Conservation (phyloP, 2,113 vertebrate genomes). For the Noctilio leporinus region DNA sequence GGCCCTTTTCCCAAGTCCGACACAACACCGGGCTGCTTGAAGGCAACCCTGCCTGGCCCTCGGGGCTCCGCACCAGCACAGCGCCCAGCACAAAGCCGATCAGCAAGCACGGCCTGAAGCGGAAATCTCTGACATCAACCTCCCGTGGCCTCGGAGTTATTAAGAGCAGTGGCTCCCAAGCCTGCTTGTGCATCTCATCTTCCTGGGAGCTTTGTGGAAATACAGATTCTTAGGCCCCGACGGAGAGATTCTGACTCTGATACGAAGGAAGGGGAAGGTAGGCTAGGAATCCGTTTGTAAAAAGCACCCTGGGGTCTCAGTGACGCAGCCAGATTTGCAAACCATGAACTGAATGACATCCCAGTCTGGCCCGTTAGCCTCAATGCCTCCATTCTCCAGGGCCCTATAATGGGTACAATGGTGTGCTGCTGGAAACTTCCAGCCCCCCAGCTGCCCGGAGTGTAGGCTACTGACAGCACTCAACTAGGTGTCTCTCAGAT, state of each 20-base stretch:
- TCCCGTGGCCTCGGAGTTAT: neutral
- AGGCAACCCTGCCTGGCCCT: neutral
- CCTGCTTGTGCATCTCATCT: neutral
- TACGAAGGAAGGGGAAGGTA: neutral
- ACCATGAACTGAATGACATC: neutral
- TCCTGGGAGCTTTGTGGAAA: neutral
- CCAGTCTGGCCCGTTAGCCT: neutral
- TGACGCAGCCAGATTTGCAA: neutral
- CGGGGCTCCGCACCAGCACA: neutral
- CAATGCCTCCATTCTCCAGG: neutral
- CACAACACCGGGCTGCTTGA: neutral
- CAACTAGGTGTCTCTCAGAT: neutral
- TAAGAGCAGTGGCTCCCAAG: neutral
- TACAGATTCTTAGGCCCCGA: neutral
- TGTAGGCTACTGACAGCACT: neutral
- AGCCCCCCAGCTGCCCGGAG: neutral
- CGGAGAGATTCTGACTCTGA: neutral
- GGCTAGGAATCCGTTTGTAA: neutral
- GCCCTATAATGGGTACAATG: neutral
- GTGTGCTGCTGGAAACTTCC: neutral
- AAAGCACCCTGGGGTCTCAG: neutral
- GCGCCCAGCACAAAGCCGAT: neutral
- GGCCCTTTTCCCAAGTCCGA: neutral
- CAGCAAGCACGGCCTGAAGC: neutral
- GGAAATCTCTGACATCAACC: neutral